Base-by-base conservation (phyloP, 2,113 vertebrate species). In the Aphelocoma coerulescens region DNA sequence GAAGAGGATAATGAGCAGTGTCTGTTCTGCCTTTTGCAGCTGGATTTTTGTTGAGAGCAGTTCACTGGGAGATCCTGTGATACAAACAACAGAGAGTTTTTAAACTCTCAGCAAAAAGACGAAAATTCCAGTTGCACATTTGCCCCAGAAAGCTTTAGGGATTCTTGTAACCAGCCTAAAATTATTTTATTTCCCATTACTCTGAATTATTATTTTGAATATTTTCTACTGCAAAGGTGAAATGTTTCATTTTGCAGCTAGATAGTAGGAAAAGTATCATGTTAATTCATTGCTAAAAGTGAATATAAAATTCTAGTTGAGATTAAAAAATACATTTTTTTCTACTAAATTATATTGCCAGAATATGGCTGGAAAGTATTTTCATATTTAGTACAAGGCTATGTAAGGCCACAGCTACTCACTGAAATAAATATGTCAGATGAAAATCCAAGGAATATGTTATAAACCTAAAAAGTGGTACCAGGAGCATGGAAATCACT, bases 261-360 rank as follows among this genome's bases (percentile, higher is more conserved):
- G 68, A 54, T 80, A 73, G 52, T 26, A 86, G 10, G 43, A 66
- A 91, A 54, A n/a, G 13, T 46, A 87, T 72, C 3, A 27, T 59
- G 97, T 89, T 95, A 91, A 51, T 80, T 90, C 69, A 76, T 76
- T 80, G 49, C n/a, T 75, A 88, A 28, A 93, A 94, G 33, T 74
- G n/a, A 97, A 94, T 55, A 75, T 26, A 66, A 69, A 83, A 41
- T 43, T 39, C 32, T 55, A 78, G 65, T 49, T 81, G 28, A 86
- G 44, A 94, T 55, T 84, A 77, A 93, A 95, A 86, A 32, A 44
- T 6, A 19, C 37, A 5, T 32, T 20, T 49, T 80, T 93, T 26
- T 4, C 35, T 89, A 93, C 46, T 94, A 85, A 94, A 96, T 95
- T 85, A 82, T 30, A 51, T 63, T 95, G 49, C 71, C 37, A 89